Conservation (phyloP, 1,140 invertebrate species). For the Sminthurinus signatus region DNA sequence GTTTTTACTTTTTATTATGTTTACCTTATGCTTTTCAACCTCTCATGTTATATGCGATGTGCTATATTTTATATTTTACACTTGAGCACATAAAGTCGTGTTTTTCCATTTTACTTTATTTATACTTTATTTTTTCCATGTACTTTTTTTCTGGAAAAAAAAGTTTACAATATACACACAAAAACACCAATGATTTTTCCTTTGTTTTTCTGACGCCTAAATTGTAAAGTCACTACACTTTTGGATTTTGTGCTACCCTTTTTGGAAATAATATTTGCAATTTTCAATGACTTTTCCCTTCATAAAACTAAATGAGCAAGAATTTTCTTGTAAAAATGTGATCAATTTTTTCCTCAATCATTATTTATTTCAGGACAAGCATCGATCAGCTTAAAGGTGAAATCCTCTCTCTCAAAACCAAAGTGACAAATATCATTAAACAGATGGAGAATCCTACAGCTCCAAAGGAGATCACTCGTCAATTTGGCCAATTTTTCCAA, state of each 20-base stretch:
- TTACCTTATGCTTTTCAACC: too few species aligned
- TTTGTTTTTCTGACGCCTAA: too few species aligned
- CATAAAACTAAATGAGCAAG: neutral
- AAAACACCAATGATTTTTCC: too few species aligned
- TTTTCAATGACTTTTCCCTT: neutral
- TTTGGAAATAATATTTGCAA: neutral
- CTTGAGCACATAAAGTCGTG: too few species aligned
- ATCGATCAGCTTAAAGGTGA: constrained; percentile 87
- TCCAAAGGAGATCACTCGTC: constrained; percentile 71
- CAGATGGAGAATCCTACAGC: constrained; percentile 71
- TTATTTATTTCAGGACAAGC: constrained; percentile 64
- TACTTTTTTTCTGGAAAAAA: too few species aligned
- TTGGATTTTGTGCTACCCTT: neutral
- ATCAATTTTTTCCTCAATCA: neutral
- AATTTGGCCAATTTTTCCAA: constrained; percentile 82
- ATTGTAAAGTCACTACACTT: too few species aligned
- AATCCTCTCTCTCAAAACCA: constrained; percentile 68
- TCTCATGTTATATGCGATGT: too few species aligned
- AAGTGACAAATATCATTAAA: constrained; percentile 70
- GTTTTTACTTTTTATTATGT: too few species aligned
- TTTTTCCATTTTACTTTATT: too few species aligned
- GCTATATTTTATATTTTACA: too few species aligned
- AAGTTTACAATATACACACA: too few species aligned
- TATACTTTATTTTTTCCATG: too few species aligned
- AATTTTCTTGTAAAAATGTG: neutral